Evolutionary conservation across 2,113 vertebrate species (phyloP).

Genomic region (Rhombomys opimus): DNA sequence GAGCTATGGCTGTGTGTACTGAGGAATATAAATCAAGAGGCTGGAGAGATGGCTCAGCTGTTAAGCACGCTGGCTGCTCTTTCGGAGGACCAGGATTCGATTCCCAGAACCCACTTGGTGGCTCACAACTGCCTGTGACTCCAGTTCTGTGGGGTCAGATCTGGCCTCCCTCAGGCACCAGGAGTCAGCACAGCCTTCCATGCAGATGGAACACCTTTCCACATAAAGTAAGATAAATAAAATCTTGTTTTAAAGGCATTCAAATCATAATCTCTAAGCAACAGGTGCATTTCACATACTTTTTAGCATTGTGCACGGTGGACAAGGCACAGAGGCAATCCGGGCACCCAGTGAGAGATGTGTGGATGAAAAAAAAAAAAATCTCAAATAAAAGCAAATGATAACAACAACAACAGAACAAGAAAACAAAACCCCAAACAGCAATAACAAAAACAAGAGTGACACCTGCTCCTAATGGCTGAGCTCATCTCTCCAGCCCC

Average conservation of each 20-base stretch:
- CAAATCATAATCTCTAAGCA: neutral
- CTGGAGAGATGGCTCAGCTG: neutral
- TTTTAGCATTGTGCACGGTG: no score
- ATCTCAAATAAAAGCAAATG: neutral
- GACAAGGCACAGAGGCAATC: neutral
- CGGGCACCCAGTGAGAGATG: neutral
- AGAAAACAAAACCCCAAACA: neutral
- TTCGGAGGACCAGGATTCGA: neutral
- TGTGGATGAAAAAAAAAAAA: neutral
- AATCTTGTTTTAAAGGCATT: neutral
- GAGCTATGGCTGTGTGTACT: neutral
- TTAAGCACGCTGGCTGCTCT: neutral
- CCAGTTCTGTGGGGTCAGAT: neutral
- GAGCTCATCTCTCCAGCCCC: neutral
- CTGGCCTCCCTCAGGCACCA: neutral
- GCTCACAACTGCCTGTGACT: neutral
- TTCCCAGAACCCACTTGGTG: neutral
- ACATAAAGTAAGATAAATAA: neutral
- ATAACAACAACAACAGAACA: neutral
- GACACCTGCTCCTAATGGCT: neutral
- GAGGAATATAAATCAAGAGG: neutral
- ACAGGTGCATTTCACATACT: accelerated
- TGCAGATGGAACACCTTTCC: neutral
- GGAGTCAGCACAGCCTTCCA: neutral
- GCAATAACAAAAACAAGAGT: neutral